Evolutionary conservation across 2,888 invertebrate genomes (phyloP).

Genomic region (Ormyrus nitidulus): DNA sequence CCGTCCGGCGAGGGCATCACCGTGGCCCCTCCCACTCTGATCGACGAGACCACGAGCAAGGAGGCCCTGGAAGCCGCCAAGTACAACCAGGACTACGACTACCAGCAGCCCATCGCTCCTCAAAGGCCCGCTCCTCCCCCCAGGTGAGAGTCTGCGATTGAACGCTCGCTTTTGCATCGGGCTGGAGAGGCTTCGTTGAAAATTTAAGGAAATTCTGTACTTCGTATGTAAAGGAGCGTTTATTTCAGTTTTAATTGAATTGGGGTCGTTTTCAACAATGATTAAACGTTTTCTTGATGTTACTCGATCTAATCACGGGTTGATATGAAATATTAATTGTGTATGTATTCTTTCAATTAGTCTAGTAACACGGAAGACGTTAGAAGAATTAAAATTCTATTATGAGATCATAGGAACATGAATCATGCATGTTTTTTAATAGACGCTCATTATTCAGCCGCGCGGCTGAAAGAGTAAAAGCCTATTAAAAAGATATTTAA

Average conservation of each 20-base stretch:
- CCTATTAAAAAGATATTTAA: no score
- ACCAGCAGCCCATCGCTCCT: constrained; percentile 61
- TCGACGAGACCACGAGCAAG: constrained; percentile 74
- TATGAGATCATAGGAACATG: no score
- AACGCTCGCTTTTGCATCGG: no score
- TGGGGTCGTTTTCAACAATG: background rate
- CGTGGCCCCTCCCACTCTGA: constrained; percentile 78
- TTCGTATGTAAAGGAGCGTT: background rate
- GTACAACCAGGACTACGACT: constrained; percentile 65
- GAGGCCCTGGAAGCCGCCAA: constrained; percentile 63
- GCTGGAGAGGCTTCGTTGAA: no score
- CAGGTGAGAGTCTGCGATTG: constrained; percentile 51
- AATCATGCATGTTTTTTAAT: no score
- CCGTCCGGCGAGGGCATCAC: constrained; percentile 92
- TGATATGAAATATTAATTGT: background rate
- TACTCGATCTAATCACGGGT: background rate
- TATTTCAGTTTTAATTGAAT: background rate
- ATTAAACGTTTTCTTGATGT: background rate
- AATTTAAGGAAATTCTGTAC: no score
- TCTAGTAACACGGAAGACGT: background rate
- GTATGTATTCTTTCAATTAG: background rate
- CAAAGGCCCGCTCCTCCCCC: constrained; percentile 62
- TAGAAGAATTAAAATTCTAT: background rate
- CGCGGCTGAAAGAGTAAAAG: no score
- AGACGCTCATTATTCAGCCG: no score